Base-by-base conservation (phyloP, 2,888 invertebrate species). In the Heliothis peltigera region DNA sequence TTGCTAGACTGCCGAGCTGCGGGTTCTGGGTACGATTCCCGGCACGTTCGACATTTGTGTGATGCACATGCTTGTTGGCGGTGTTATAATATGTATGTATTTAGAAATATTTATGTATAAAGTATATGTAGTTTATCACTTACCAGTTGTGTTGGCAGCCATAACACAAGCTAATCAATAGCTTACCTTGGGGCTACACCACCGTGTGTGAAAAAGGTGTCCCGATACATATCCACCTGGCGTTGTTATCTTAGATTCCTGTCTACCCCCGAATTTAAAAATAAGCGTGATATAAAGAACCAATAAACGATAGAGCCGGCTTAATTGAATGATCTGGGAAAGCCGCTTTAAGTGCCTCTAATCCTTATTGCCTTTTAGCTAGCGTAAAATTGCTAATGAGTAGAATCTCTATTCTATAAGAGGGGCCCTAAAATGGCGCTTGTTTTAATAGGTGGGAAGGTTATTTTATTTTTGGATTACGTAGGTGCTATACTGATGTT, bases 361-460 rank as follows among this genome's bases (percentile, higher is more conserved):
- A 87, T 85, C 84, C 80, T 77, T 81, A 83, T 82, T 81, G 80
- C 77, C 83, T 80, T 84, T 81, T 82, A 82, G 81, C 77, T 74
- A 77, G 79, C 80, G 80, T 78, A 77, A 88, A 87, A 89, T 86
- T 85, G 87, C 87, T 88, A 88, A 89, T 89, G 89, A 89, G 84
- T 68, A 68, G 78, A 84, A 81, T 83, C 80, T 83, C 86, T 84
- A 83, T 83, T 84, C 83, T 80, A 74, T 78, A 58, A 76, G 47
- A 15, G 22, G 59, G 43, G 56, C 47, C 8, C 15, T 86, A 87
- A 85, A 77, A 87, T 84, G 79, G 4, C 64, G 85, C 80, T 68
- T 53, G 42, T 1, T 49, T 4, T 1, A 15, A 1, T 21, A 70
- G 46, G 60, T 47, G 12, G 8, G 12, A 4, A 6, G 7, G 7